Percentiles rank a stretch among this genome's conserved stretches.
Evolutionary conservation across 2,113 vertebrate genomes (phyloP).

Genomic region (Dolichotis patagonum): DNA sequence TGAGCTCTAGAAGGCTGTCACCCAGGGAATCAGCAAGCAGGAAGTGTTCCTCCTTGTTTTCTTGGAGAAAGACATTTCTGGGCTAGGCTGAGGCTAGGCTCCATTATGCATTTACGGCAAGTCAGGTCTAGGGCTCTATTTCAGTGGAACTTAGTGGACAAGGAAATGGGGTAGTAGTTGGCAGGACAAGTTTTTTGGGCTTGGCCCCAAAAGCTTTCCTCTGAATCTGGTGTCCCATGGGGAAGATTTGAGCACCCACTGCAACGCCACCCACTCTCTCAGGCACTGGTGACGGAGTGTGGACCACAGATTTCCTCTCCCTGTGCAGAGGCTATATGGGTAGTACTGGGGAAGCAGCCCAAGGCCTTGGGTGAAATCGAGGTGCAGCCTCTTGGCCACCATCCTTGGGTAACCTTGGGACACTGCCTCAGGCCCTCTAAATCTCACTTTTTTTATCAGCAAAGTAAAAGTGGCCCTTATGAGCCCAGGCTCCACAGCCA

Average conservation of each 20-base stretch:
- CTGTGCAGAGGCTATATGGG: not conserved
- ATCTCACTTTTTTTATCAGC: not conserved
- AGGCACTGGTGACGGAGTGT: too few relatives aligned
- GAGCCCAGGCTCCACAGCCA: not conserved
- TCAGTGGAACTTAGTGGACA: not conserved
- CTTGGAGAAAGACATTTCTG: not conserved
- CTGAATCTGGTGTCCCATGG: not conserved
- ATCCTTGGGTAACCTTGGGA: not conserved
- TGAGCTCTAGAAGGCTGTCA: not conserved
- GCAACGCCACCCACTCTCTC: not conserved
- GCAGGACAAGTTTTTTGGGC: not conserved
- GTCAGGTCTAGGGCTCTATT: not conserved
- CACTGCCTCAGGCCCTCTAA: not conserved
- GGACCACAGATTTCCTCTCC: too few relatives aligned
- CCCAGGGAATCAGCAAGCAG: not conserved
- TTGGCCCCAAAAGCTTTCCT: not conserved
- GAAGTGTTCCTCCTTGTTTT: not conserved
- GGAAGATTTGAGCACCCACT: accelerated
- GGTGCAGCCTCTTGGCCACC: not conserved
- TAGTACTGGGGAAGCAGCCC: not conserved
- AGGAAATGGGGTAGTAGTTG: not conserved
- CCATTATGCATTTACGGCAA: not conserved
- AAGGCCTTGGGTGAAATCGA: not conserved
- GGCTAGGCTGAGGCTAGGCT: not conserved
- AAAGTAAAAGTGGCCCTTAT: not conserved